These are phyloP conservation scores for Priocnemis perturbator DNA, from an alignment of 2,888 invertebrate genomes.

Conservation along the genomic window DNA sequence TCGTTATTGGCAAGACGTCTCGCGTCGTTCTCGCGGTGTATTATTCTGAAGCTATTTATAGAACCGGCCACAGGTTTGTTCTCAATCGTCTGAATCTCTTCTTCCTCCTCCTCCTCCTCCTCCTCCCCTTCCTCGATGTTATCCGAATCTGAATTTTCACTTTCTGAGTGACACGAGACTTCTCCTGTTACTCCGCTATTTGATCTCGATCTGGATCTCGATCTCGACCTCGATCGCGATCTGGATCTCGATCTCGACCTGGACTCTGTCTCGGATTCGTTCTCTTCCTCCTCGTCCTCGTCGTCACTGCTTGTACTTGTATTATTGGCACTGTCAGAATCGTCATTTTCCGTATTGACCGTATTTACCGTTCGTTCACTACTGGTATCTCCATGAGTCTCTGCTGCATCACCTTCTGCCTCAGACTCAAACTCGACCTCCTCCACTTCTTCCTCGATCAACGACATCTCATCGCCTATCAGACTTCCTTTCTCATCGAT, in stretches of 20 bases:
- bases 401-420: constrained; percentile 57
- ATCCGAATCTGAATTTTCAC: constrained; percentile 54
- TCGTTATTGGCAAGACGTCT: constrained; percentile 12
- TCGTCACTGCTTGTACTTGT: constrained; percentile 53
- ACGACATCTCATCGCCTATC: constrained; percentile 47
- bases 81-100: constrained; percentile 12
- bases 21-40: constrained; percentile 18
- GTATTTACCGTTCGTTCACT: constrained; percentile 51
- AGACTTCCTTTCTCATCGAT: constrained; percentile 53
- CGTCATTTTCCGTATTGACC: constrained; percentile 32
- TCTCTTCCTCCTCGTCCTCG: constrained; percentile 51
- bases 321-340: constrained; percentile 51
- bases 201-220: constrained; percentile 30
- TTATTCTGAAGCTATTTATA: constrained; percentile 21
- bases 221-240: no score
- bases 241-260: constrained; percentile 12
- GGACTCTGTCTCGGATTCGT: constrained; percentile 48
- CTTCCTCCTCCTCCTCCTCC: constrained; percentile 9
- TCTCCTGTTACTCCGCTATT: constrained; percentile 55
- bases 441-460: constrained; percentile 44
- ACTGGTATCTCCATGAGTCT: constrained; percentile 56
- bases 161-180: constrained; percentile 59
- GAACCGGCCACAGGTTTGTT: constrained; percentile 6
- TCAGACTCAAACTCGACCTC: constrained; percentile 55
- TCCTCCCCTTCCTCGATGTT: constrained; percentile 30